phyloP scores from a whole-genome alignment of 2,113 vertebrate genomes.

The Proteles cristata region DNA sequence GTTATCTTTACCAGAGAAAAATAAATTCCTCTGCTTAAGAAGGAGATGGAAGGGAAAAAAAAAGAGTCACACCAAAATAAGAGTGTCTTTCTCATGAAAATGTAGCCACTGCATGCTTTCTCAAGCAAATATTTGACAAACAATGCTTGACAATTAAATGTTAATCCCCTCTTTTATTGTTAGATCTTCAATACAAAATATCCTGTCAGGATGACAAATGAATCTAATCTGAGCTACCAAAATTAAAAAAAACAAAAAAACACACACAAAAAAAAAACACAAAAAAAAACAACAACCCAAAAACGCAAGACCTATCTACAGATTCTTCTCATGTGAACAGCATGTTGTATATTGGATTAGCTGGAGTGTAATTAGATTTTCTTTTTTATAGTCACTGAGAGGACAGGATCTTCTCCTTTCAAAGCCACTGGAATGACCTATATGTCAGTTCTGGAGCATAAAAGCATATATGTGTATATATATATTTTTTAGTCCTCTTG shows the following conservation, averaged over 20 bases:
- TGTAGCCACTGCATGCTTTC: background rate
- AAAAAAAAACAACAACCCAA: background rate
- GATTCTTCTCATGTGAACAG: background rate
- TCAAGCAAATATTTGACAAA: slow-evolving; percentile 3
- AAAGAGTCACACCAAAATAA: slow-evolving; percentile 16
- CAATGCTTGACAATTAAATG: slow-evolving; percentile 51
- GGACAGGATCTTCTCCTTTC: background rate
- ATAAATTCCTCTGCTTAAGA: background rate
- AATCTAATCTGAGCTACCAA: slow-evolving; percentile 33
- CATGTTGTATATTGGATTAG: background rate
- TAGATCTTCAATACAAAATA: slow-evolving; percentile 43
- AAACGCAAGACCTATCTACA: background rate
- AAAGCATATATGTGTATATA: too few relatives aligned
- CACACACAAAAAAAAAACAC: background rate
- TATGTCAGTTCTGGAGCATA: background rate
- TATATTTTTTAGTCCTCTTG: background rate
- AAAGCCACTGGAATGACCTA: background rate
- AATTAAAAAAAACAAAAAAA: background rate
- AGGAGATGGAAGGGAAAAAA: background rate
- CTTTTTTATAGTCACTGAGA: background rate
- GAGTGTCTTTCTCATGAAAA: background rate
- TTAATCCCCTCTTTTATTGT: background rate
- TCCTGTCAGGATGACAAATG: slow-evolving; percentile 57
- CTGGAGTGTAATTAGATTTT: background rate
- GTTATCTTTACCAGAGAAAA: slow-evolving; percentile 37